Base-by-base conservation (phyloP, 2,888 invertebrate genomes). In the Melolontha melolontha region DNA sequence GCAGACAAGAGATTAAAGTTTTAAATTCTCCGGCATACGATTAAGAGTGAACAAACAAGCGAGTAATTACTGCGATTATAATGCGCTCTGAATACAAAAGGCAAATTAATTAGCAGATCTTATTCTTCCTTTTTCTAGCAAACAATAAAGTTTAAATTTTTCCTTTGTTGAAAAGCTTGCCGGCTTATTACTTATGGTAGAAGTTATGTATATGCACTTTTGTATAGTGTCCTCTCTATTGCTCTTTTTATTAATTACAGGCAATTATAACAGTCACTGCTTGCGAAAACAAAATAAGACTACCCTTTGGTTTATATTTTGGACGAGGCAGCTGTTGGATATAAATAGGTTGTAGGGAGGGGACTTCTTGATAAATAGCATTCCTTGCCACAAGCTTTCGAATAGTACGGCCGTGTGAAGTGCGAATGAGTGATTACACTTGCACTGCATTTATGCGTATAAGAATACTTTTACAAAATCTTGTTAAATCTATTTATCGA, bases 401-500 rank as follows among this genome's bases (percentile, higher is more conserved):
- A 72, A 72, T 73, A 73, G 70, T 73, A 69, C 68, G 72, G 70
- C 71, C 69, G 72, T 68, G 71, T 71, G 74, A 74, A 76, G 74
- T 75, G 76, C 73, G 75, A 76, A 75, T 75, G 76, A 76, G 73
- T 76, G 75, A 76, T 76, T 74, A 72, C 72, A 65, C 64, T 65
- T 50, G 52, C 55, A 39, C 42, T 62, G 50, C 63, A 50, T 65
- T 67, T 69, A 66, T 44, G 51, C 68, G 49, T 59, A 52, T 52
- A 69, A 69, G 70, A 71, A 70, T 70, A 72, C 72, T 59, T 44
- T 57, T 42, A 42, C 42, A 5, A 40, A 44, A 59, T 70, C 68
- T 55, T 17, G 27, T 7, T 5, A 7, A 57, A 52, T 50, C 5
- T 11, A 39, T 8, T 14, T 52, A 22, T 22, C 4, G 22, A 22